Evolutionary conservation across 2,113 vertebrate genomes (phyloP).

Genomic region (Mesitornis unicolor): DNA sequence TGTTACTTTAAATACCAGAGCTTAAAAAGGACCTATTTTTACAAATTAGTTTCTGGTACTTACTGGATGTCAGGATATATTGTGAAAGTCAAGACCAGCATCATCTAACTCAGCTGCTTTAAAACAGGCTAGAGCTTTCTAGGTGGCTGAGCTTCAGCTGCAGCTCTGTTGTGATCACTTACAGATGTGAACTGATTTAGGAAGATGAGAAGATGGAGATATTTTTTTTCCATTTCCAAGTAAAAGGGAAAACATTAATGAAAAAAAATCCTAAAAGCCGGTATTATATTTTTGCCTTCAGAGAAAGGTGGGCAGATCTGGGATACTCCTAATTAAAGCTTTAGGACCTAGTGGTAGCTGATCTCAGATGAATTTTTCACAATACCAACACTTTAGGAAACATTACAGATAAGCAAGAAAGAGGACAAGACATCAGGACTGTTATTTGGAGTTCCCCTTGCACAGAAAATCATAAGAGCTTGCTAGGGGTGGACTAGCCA

Average conservation of each 20-base stretch:
- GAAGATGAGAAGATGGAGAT: not conserved
- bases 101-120: not conserved
- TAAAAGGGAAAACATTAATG: not conserved
- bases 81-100: not conserved
- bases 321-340: not conserved
- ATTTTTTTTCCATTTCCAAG: not conserved
- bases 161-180: not conserved
- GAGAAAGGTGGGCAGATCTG: not conserved
- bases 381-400: not conserved
- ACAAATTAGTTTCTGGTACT: not conserved
- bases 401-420: not conserved
- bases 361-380: not conserved
- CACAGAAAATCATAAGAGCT: not conserved
- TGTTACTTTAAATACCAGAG: not conserved
- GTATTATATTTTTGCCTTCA: not conserved
- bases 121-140: not conserved
- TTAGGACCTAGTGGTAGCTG: not conserved
- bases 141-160: not conserved
- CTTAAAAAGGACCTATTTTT: not conserved
- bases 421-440: not conserved
- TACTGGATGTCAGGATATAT: not conserved
- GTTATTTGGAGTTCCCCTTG: not conserved
- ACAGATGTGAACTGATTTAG: not conserved
- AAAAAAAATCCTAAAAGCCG: not conserved
- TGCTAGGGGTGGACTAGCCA: not conserved